phyloP scores from a whole-genome alignment of 2,113 vertebrate species.

The cat (Felis catus) region DNA sequence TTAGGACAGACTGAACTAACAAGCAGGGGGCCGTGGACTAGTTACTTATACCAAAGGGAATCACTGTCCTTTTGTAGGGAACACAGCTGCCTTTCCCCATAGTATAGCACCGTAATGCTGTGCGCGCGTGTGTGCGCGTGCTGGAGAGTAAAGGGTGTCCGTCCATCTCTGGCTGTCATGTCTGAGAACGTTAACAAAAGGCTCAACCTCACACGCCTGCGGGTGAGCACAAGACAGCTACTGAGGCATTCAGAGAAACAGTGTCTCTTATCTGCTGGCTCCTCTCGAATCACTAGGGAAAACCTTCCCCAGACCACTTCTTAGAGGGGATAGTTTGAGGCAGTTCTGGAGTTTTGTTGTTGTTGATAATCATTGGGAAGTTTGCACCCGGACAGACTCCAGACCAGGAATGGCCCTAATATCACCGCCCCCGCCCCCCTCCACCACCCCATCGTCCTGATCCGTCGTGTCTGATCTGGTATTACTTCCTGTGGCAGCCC shows the following conservation, averaged over 20 bases:
- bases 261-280: background rate
- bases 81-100: background rate
- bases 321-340: background rate
- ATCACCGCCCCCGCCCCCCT: background rate
- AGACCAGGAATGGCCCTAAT: background rate
- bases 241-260: constrained; percentile 42
- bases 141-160: background rate
- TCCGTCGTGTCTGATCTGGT: background rate
- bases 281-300: background rate
- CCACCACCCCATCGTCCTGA: background rate
- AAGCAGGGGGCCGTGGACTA: background rate
- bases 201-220: background rate
- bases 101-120: background rate
- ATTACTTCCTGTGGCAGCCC: background rate
- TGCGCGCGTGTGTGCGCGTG: background rate
- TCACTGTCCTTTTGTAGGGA: background rate
- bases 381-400: background rate
- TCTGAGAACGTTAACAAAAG: constrained; percentile 39
- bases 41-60: background rate
- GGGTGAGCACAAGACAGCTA: constrained; percentile 42
- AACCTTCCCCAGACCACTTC: constrained; percentile 16
- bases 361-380: accelerated
- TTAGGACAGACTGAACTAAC: constrained; percentile 50
- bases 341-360: background rate
- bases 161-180: background rate